These are phyloP conservation scores for Bombus waltoni DNA, from an alignment of 1,140 invertebrate species.

Conservation along the genomic window DNA sequence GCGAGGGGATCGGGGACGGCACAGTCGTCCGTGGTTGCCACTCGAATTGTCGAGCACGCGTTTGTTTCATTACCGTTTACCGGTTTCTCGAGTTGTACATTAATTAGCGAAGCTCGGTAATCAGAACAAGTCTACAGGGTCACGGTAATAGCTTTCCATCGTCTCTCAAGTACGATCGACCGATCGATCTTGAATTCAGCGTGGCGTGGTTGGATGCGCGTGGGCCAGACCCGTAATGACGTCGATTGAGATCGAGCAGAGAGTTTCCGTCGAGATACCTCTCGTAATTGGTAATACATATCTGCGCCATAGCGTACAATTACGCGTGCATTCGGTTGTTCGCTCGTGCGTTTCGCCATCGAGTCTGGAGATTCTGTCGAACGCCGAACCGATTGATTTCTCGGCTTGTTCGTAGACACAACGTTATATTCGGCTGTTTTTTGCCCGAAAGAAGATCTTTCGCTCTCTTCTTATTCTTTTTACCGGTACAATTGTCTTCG, in stretches of 20 bases:
- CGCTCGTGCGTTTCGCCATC: not conserved
- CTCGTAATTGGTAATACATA: slow-evolving; percentile 39
- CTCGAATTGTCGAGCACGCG: slow-evolving; percentile 7
- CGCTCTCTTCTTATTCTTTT: not conserved
- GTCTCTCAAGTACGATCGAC: slow-evolving; percentile 40
- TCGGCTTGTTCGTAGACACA: not conserved
- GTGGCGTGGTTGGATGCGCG: slow-evolving; percentile 16
- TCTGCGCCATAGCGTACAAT: slow-evolving; percentile 30
- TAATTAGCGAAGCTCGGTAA: slow-evolving; percentile 61
- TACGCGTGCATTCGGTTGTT: slow-evolving; percentile 16
- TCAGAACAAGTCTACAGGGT: slow-evolving; percentile 50
- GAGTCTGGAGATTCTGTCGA: not conserved
- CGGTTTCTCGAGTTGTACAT: slow-evolving; percentile 45
- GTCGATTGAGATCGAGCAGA: slow-evolving; percentile 59
- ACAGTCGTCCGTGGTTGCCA: not conserved
- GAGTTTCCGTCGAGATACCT: slow-evolving; percentile 47
- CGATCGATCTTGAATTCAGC: slow-evolving; percentile 41
- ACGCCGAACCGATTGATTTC: not conserved
- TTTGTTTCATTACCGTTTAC: slow-evolving; percentile 43
- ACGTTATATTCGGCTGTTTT: not conserved
- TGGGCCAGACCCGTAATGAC: slow-evolving; percentile 54
- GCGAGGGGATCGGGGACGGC: not conserved
- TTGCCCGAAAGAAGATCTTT: not conserved
- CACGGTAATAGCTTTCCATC: slow-evolving; percentile 54
- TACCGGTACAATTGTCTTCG: not conserved